phyloP scores from a whole-genome alignment of 2,797 vertebrate genomes.

The Glyptemys insculpta region DNA sequence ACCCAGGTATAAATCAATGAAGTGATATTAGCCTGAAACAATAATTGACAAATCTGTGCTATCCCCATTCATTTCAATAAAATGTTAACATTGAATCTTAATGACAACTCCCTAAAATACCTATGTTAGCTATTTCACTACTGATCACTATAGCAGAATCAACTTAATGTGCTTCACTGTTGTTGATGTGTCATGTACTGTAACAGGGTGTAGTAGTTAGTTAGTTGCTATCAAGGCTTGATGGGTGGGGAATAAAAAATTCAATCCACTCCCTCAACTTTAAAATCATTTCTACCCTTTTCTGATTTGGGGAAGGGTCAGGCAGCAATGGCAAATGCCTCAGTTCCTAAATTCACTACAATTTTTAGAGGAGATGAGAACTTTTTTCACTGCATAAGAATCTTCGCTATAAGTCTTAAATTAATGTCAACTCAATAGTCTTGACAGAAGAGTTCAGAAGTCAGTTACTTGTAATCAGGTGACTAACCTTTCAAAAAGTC shows the following conservation, averaged over 20 bases:
- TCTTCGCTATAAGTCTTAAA: neutral
- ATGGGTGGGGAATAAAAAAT: neutral
- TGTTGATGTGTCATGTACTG: neutral
- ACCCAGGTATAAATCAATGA: neutral
- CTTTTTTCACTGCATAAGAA: neutral
- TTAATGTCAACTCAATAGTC: neutral
- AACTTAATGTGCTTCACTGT: neutral
- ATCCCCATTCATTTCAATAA: fast-evolving
- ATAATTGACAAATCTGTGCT: neutral
- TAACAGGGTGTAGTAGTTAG: neutral
- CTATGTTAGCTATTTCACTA: neutral
- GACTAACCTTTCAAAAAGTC: fast-evolving
- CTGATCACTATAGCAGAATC: neutral
- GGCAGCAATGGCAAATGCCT: neutral
- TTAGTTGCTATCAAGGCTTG: neutral
- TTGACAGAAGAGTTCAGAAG: neutral
- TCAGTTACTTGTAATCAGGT: neutral
- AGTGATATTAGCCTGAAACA: neutral
- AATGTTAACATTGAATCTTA: fast-evolving
- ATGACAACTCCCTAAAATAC: neutral
- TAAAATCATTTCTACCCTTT: neutral
- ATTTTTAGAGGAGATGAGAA: neutral
- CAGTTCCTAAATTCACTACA: neutral
- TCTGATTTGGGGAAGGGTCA: fast-evolving
- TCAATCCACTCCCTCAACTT: neutral